A percentile compares a stretch with the other conserved stretches of the same genome.
These are phyloP conservation scores for Pollicipes pollicipes DNA, from an alignment of 1,140 invertebrate species.

Conservation along the genomic window DNA sequence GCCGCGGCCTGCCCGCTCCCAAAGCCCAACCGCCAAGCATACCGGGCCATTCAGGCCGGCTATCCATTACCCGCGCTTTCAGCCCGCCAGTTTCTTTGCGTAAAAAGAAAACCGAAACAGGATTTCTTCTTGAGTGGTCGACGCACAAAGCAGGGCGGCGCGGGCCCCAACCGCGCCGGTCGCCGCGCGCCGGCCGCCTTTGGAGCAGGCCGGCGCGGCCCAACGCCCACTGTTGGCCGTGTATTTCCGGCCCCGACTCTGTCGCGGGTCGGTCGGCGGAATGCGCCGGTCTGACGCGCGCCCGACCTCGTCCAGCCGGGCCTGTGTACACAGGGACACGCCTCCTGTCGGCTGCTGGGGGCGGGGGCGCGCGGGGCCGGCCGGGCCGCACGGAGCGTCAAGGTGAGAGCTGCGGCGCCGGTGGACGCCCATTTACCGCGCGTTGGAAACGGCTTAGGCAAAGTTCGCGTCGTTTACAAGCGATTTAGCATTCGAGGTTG, in stretches of 20 bases:
- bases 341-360: too few relatives aligned
- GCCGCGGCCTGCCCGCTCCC: too few relatives aligned
- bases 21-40: neutral
- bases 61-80: neutral
- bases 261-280: too few relatives aligned
- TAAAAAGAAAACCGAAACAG: conserved; percentile 2
- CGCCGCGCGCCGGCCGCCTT: too few relatives aligned
- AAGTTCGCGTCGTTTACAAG: neutral
- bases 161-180: too few relatives aligned
- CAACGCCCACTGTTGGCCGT: neutral
- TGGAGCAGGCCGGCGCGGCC: too few relatives aligned
- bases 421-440: neutral
- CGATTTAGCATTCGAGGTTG: too few relatives aligned
- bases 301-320: neutral
- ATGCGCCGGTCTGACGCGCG: neutral
- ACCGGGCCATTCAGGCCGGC: neutral
- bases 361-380: too few relatives aligned
- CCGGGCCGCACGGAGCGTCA: neutral
- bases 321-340: too few relatives aligned
- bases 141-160: neutral
- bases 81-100: neutral
- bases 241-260: neutral
- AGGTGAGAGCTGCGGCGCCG: too few relatives aligned
- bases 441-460: neutral
- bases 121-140: neutral